Conservation (phyloP, 1,140 invertebrate genomes). For the Apis florea region DNA sequence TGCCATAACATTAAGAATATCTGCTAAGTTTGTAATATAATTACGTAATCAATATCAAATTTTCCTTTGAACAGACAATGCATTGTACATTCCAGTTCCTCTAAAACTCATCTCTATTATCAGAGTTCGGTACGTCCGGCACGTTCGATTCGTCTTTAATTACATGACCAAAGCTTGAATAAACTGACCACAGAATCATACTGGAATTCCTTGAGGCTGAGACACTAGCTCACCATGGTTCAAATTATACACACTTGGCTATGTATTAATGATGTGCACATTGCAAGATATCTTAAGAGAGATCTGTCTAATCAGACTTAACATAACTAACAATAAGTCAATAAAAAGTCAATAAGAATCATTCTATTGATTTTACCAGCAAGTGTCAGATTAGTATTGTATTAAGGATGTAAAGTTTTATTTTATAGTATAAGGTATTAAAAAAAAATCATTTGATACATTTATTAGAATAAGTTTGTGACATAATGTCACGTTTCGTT, state of each 20-base stretch:
- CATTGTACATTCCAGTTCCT: constrained; percentile 41
- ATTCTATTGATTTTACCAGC: background rate
- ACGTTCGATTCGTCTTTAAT: constrained; percentile 56
- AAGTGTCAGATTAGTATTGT: too few species aligned
- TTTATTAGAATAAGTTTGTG: too few species aligned
- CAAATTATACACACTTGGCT: constrained; percentile 49
- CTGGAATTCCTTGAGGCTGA: constrained; percentile 34
- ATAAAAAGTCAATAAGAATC: background rate
- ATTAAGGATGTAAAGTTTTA: too few species aligned
- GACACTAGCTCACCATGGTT: constrained; percentile 23
- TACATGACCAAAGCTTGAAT: constrained; percentile 57
- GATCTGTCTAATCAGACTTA: background rate
- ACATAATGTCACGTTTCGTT: too few species aligned
- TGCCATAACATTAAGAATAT: constrained; percentile 48
- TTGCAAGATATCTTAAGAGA: constrained; percentile 26
- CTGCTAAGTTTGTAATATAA: constrained; percentile 50
- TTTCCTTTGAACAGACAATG: constrained; percentile 49
- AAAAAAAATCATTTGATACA: too few species aligned
- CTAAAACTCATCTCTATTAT: constrained; percentile 53
- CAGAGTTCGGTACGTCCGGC: constrained; percentile 51
- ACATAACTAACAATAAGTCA: background rate
- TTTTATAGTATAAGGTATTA: too few species aligned
- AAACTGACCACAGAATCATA: constrained; percentile 56
- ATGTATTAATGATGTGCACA: constrained; percentile 36
- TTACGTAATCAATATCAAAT: constrained; percentile 57